Evolutionary conservation across 2,113 vertebrate genomes (phyloP), one percentile per base, ranked within the genome.

Genomic region (Gavialis gangeticus): DNA sequence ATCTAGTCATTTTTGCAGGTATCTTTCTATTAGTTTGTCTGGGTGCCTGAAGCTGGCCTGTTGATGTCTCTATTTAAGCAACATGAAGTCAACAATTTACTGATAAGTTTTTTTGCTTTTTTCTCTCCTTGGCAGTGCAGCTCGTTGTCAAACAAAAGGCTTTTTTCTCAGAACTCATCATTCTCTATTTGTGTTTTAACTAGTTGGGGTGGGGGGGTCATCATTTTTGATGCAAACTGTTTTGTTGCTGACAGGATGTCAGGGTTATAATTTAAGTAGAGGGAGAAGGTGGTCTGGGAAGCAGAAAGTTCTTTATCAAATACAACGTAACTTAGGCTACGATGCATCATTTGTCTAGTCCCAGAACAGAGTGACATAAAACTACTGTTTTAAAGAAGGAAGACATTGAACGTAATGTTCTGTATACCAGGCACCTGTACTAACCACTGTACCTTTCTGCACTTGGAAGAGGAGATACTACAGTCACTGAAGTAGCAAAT

Each of bases 61-160:
- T 80, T 91, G 86, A 90, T 87, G 5, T 58, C 30, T 86, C 54
- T 90, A 63, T 67, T 85, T 92, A 67, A 92, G 91, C 75, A 91
- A 91, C 75, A 19, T 80, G 75, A 90, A 91, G 86, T 46, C 55
- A 84, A 9, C 84, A 93, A 79, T 94, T 96, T 84, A 15, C 77
- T 80, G 71, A 0, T 28, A 27, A 63, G 69, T 58, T 37, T 63
- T 46, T 54, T 12, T 87, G 5, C 46, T 28, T 88, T 89, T 84
- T 85, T 2, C 59, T 67, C 66, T 62, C 66, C 73, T 87, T 91
- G 67, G 37, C 37, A 2, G 24, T 87, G 54, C 67, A 85, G 73
- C 67, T 69, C 73, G 79, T 0, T 78, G 67, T 25, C 62, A 54
- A 71, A 21, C 62, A 69, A 3, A 66, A 83, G 12, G 56, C 27